A percentile compares a stretch with the other conserved stretches of the same genome.
Conservation (phyloP, 2,888 invertebrate genomes). For the Yponomeuta evonymella region DNA sequence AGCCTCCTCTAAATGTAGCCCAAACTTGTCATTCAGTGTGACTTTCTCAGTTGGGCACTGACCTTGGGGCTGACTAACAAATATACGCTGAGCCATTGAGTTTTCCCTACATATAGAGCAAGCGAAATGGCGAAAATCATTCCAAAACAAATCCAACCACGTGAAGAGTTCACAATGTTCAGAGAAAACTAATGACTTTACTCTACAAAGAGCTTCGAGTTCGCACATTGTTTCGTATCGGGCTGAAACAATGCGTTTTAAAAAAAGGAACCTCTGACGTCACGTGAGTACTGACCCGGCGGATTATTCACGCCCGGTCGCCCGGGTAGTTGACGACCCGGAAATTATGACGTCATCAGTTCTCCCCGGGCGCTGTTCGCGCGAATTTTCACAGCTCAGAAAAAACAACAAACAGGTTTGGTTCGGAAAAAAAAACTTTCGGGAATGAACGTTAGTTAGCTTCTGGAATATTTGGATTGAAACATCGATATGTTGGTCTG, state of each 20-base stretch:
- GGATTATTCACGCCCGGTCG: constrained; percentile 45
- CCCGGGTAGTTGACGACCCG: constrained; percentile 50
- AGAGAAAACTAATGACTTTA: background rate
- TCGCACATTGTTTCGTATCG: background rate
- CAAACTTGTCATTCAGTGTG: too few relatives aligned
- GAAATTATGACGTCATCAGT: constrained; percentile 65
- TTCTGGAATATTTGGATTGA: too few relatives aligned
- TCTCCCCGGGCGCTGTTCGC: constrained; percentile 1
- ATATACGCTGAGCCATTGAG: too few relatives aligned
- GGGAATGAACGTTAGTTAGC: too few relatives aligned
- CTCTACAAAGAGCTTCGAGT: background rate
- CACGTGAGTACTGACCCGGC: constrained; percentile 24
- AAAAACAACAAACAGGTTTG: background rate
- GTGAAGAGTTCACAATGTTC: background rate
- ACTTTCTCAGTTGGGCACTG: too few relatives aligned
- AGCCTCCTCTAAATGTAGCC: too few relatives aligned
- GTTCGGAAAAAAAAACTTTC: background rate
- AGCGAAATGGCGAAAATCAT: background rate
- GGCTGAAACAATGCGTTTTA: background rate
- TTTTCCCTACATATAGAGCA: too few relatives aligned
- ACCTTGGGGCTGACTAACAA: too few relatives aligned
- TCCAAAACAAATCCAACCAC: background rate
- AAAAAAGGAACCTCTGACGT: constrained; percentile 18
- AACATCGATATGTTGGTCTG: too few relatives aligned
- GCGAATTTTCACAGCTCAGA: background rate